Conservation (phyloP, 2,888 invertebrate genomes). For the Candidula unifasciata region DNA sequence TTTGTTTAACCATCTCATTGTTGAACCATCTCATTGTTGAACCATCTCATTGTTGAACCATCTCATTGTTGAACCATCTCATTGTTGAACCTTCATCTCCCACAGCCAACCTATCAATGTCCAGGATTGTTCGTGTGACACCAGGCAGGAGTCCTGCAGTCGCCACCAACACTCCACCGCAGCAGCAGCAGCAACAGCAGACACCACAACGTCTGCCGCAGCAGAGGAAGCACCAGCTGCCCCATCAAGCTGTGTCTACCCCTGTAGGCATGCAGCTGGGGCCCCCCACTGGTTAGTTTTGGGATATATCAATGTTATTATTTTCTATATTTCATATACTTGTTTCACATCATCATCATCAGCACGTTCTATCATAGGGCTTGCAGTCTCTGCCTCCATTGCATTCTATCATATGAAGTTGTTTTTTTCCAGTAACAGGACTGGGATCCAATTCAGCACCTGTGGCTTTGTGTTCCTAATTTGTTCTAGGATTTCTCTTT, state of each 20-base stretch:
- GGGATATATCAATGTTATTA: neutral
- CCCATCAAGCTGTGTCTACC: neutral
- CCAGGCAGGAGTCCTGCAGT: constrained; percentile 9
- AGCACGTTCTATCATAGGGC: too few relatives aligned
- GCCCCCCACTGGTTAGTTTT: neutral
- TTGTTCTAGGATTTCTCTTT: too few relatives aligned
- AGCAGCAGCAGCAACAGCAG: constrained; percentile 19
- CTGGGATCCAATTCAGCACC: too few relatives aligned
- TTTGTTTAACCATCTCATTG: too few relatives aligned
- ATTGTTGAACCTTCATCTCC: neutral
- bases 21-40: too few relatives aligned
- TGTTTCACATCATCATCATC: too few relatives aligned
- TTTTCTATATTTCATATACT: neutral
- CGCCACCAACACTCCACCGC: neutral
- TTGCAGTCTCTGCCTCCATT: too few relatives aligned
- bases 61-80: neutral
- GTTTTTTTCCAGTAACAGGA: too few relatives aligned
- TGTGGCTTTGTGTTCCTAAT: too few relatives aligned
- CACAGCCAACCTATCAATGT: constrained; percentile 64
- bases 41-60: neutral
- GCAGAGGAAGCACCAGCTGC: constrained; percentile 22
- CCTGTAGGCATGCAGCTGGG: neutral
- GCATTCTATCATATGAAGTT: too few relatives aligned
- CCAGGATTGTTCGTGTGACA: constrained; percentile 55
- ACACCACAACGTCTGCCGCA: neutral